Evolutionary conservation across 1,140 invertebrate genomes (phyloP), one percentile per base, ranked within the genome.

Genomic region (Goniozus legneri): DNA sequence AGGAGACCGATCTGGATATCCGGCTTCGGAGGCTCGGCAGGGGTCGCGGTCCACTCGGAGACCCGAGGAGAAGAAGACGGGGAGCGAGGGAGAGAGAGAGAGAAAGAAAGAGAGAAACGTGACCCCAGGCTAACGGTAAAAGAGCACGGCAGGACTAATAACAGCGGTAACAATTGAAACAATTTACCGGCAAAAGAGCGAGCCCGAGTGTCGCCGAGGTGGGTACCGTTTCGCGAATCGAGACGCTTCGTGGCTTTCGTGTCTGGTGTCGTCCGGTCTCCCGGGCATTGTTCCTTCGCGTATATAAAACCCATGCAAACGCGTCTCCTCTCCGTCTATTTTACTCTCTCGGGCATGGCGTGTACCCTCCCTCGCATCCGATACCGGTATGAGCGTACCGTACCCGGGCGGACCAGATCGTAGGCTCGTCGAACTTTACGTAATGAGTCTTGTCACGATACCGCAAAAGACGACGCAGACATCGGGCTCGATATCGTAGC

Each of bases 261-360:
- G 60, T 65, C 64, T 58, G 58, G 59, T 65, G 49, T 60, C 49
- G 31, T 37, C 42, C 34, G 48, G 58, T 64, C 39, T 62, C 60
- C 39, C 56, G 50, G 24, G 52, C 52, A 58, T 66, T 60, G 58
- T 68, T 48, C 60, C 50, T 27, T 45, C 32, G 32, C 44, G 24
- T 27, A 4, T 4, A 27, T 10, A 27, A 27, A 27, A 6, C 24
- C 10, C 4, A 4, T 4, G 24, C 24, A 27, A 27, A 27, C 24
- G 24, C n/a, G n/a, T 27, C 24, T 6, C 10, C 10, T 10, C 24
- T 6, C 24, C 24, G 24, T 27, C 24, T 6, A 6, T 27, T n/a
- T n/a, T n/a, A n/a, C n/a, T n/a, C n/a, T n/a, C n/a, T n/a, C n/a
- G n/a, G n/a, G n/a, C n/a, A n/a, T n/a, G n/a, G n/a, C n/a, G n/a